Conservation (phyloP, 2,888 invertebrate species). For the Netelia inedita region DNA sequence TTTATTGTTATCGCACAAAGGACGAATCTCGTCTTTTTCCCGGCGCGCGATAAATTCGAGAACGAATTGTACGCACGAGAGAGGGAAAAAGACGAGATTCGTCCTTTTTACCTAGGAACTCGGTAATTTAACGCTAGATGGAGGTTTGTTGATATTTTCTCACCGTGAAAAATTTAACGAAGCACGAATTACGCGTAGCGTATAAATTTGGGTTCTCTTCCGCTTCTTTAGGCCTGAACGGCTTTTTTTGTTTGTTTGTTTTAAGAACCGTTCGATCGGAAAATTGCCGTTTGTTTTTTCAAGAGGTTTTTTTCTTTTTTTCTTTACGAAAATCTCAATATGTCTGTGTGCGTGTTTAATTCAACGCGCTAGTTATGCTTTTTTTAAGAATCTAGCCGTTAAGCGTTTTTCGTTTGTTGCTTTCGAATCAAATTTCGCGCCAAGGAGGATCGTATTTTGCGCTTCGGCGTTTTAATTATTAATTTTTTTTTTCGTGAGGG, state of each 20-base stretch:
- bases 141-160: constrained; percentile 19
- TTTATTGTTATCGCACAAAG: constrained; percentile 44
- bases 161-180: constrained; percentile 7
- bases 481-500: constrained; percentile 2
- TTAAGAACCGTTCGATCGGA: constrained; percentile 1
- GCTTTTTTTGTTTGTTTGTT: constrained; percentile 8
- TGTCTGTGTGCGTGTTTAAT: too few species aligned
- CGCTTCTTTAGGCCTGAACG: constrained; percentile 53
- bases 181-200: background rate
- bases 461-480: too few species aligned
- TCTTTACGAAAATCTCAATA: background rate
- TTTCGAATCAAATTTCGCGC: too few species aligned
- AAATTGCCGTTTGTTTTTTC: constrained; percentile 7
- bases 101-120: constrained; percentile 51
- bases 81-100: constrained; percentile 61
- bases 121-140: constrained; percentile 34
- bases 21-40: constrained; percentile 62
- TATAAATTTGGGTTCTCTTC: background rate
- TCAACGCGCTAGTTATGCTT: background rate
- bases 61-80: constrained; percentile 21
- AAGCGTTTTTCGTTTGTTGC: background rate
- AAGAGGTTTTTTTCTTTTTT: background rate
- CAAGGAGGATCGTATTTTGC: too few species aligned
- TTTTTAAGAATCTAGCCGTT: constrained; percentile 5
- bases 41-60: background rate